phyloP scores from a whole-genome alignment of 2,888 invertebrate genomes.

The Cosmopolites sordidus region DNA sequence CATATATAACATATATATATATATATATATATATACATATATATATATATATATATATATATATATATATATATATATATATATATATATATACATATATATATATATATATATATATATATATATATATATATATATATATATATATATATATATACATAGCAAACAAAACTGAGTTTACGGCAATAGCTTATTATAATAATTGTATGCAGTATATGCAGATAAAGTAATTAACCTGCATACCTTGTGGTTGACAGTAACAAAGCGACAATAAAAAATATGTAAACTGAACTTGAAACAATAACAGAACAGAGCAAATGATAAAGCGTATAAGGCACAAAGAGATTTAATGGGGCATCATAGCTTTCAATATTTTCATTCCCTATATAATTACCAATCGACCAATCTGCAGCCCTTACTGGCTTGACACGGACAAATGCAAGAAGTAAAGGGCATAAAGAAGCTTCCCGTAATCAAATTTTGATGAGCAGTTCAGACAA shows the following conservation, averaged over 20 bases:
- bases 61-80: too few relatives aligned
- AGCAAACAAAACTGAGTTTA: too few relatives aligned
- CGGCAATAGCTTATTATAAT: too few relatives aligned
- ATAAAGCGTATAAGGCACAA: conserved; percentile 9
- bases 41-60: too few relatives aligned
- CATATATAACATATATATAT: too few relatives aligned
- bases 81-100: too few relatives aligned
- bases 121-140: too few relatives aligned
- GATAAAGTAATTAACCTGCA: too few relatives aligned
- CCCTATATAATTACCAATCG: conserved; percentile 23
- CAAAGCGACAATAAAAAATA: conserved; percentile 5
- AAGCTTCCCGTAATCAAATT: conserved; percentile 48
- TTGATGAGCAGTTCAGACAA: conserved; percentile 51
- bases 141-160: too few relatives aligned
- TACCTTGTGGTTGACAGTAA: conserved; percentile 3
- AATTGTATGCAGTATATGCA: too few relatives aligned
- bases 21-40: too few relatives aligned
- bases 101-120: too few relatives aligned
- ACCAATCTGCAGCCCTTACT: conserved; percentile 27
- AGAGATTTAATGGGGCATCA: conserved; percentile 20
- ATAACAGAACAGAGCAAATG: conserved; percentile 11
- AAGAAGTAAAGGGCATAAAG: conserved; percentile 40
- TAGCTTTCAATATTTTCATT: conserved; percentile 23
- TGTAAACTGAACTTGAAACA: conserved; percentile 9
- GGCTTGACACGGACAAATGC: conserved; percentile 30